These are phyloP conservation scores for Cyprinodon brontotheroides DNA, from an alignment of 2,113 vertebrate species.

Conservation along the genomic window DNA sequence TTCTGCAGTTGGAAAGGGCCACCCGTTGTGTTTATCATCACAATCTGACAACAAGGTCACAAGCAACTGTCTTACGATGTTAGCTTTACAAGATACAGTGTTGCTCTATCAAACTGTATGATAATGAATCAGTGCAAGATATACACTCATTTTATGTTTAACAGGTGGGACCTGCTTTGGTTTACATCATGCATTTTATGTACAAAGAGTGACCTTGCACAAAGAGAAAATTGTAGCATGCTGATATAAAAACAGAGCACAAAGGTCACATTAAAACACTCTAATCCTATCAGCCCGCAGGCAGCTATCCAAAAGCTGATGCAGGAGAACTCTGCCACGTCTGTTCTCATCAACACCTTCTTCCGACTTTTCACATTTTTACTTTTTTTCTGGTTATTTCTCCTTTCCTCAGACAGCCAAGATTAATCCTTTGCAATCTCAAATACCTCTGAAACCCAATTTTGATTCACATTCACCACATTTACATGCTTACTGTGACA, in stretches of 20 bases:
- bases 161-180: constrained; percentile 14
- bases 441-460: constrained; percentile 44
- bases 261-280: constrained; percentile 65
- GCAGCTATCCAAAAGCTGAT: constrained; percentile 67
- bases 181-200: constrained; percentile 40
- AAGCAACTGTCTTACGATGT: background rate
- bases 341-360: constrained; percentile 8
- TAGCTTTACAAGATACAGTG: background rate
- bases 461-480: constrained; percentile 24
- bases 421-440: constrained; percentile 35
- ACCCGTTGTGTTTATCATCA: constrained; percentile 26
- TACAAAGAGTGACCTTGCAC: constrained; percentile 50
- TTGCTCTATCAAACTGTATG: background rate
- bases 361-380: constrained; percentile 8
- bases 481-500: constrained; percentile 27
- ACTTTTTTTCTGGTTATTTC: constrained; percentile 22
- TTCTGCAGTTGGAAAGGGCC: constrained; percentile 16
- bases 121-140: background rate
- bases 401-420: constrained; percentile 31
- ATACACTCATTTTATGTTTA: background rate
- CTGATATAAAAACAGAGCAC: constrained; percentile 54
- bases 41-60: constrained; percentile 12
- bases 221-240: constrained; percentile 18
- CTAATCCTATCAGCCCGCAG: constrained; percentile 70
- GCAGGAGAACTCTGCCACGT: constrained; percentile 35